A percentile compares a stretch with the other conserved stretches of the same genome.
Evolutionary conservation across 2,113 vertebrate genomes (phyloP).

Genomic region (Lagenorhynchus albirostris): DNA sequence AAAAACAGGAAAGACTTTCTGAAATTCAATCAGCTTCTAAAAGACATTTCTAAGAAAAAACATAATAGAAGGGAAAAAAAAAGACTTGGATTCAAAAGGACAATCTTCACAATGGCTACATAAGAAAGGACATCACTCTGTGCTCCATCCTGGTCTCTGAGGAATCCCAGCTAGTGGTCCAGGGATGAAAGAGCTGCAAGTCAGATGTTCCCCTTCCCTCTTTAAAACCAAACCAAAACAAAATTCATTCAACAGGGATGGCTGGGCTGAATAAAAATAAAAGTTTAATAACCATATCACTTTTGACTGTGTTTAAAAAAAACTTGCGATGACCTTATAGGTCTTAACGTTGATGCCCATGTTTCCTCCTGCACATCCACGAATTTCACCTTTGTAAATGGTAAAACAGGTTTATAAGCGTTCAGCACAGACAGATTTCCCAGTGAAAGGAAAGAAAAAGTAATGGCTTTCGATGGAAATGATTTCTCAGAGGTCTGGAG

Average conservation of each 20-base stretch:
- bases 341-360: background rate
- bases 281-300: background rate
- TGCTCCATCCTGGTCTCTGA: background rate
- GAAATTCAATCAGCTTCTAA: background rate
- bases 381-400: background rate
- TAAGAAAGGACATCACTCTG: background rate
- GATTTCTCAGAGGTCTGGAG: background rate
- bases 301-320: background rate
- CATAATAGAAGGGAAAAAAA: background rate
- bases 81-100: background rate
- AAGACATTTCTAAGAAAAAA: slow-evolving; percentile 16
- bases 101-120: background rate
- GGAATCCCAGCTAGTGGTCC: background rate
- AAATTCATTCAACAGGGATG: background rate
- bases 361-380: background rate
- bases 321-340: background rate
- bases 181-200: background rate
- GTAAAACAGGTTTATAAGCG: background rate
- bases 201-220: background rate
- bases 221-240: slow-evolving; percentile 10
- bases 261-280: too few species aligned
- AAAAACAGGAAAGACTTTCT: background rate
- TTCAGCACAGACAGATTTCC: background rate
- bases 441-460: background rate
- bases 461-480: background rate